Evolutionary conservation across 2,113 vertebrate genomes (phyloP), one percentile per base, ranked within the genome.

Genomic region (Galemys pyrenaicus): DNA sequence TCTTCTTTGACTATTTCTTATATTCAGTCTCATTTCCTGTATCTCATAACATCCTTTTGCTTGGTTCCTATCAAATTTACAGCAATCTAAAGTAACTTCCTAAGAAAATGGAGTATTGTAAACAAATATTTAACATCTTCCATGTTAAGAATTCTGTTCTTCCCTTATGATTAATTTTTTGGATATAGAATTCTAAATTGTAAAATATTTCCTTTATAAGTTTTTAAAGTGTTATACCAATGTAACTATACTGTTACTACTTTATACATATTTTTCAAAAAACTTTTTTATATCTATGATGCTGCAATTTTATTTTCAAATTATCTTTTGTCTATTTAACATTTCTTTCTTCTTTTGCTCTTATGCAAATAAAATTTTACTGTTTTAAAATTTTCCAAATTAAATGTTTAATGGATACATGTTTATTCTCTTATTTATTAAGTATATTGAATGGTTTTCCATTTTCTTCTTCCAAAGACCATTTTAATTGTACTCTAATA

Each of bases 401-500:
- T 54, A 37, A 73, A 86, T 60, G n/a, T 32, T 62, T 60, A 79
- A 49, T 62, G 80, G 9, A 49, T n/a, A 64, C 24, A 68, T n/a
- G 44, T 95, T 78, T 60, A 54, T 92, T 60, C 11, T 78, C 22
- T 64, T 78, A 58, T 35, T 71, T 12, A 78, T 87, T 83, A 79
- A 67, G 0, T 15, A 70, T 80, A 32, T 44, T 70, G 41, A 77
- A 22, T 87, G 28, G 41, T 64, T 49, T 84, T 26, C 62, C 13
- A 37, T 30, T 77, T 80, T 58, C 39, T 71, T 77, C 51, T 73
- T 79, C n/a, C 8, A 88, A 83, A 20, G 10, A 84, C 9, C n/a
- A 79, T 80, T 94, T 86, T 71, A 84, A 77, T 8, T 75, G 16
- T 49, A 56, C 39, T 80, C 39, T 65, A 94, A 65, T 71, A 91